A percentile compares a stretch with the other conserved stretches of the same genome.
Evolutionary conservation across 2,113 vertebrate genomes (phyloP).

Genomic region (Himantopus leucocephalus): DNA sequence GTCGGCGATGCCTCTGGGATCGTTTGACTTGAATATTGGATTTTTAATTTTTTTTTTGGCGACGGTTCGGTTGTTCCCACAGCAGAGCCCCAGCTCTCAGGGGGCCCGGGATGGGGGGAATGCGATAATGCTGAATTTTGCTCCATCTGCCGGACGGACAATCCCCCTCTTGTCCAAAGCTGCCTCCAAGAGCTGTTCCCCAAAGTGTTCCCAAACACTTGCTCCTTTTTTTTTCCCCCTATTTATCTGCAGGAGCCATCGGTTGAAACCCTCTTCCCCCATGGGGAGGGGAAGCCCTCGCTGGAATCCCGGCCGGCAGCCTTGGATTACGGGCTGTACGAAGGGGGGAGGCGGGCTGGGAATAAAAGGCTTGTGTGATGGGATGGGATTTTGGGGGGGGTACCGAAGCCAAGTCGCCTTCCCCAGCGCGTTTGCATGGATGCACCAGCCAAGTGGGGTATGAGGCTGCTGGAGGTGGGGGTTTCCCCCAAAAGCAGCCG

Average conservation of each 20-base stretch:
- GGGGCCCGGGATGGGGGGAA: not conserved
- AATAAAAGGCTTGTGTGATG: not conserved
- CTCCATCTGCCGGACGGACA: not conserved
- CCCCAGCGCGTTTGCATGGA: accelerated
- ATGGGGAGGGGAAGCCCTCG: not conserved
- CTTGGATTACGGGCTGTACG: not conserved
- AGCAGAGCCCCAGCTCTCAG: not conserved
- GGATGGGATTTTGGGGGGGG: not conserved
- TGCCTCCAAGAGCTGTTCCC: not conserved
- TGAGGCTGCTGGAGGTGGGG: not conserved
- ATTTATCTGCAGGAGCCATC: not conserved
- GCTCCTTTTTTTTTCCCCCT: not conserved
- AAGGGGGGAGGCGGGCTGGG: not conserved
- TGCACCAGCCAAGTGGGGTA: not conserved
- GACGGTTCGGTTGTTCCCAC: accelerated
- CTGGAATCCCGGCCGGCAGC: not conserved
- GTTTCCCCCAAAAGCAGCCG: not conserved
- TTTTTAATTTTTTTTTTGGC: not conserved
- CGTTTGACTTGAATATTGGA: accelerated
- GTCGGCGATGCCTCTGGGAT: accelerated
- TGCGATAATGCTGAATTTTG: accelerated
- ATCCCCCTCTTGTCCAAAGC: not conserved
- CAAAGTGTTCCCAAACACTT: not conserved
- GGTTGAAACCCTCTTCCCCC: not conserved
- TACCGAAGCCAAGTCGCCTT: not conserved